Conservation (phyloP, 2,113 vertebrate species). For the Protobothrops flavoviridis region DNA sequence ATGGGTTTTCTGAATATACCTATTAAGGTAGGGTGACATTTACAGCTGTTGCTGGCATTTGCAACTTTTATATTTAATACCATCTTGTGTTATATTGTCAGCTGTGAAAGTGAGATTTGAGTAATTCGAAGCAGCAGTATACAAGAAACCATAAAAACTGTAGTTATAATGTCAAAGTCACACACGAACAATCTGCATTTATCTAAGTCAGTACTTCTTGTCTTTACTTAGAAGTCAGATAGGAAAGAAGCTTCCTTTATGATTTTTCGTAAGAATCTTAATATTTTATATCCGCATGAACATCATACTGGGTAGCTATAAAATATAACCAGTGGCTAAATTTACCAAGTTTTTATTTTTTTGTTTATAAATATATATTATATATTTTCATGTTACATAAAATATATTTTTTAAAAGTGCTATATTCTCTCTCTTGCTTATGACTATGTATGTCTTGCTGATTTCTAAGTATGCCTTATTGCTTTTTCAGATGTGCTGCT, state of each 20-base stretch:
- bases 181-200: conserved; percentile 38
- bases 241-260: neutral
- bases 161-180: conserved; percentile 56
- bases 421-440: neutral
- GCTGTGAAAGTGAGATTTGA: conserved; percentile 35
- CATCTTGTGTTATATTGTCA: conserved; percentile 42
- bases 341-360: neutral
- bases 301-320: neutral
- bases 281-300: conserved; percentile 9
- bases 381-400: neutral
- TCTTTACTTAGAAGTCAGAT: neutral
- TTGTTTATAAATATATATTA: neutral
- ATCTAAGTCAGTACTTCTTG: conserved; percentile 10
- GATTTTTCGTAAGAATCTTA: neutral
- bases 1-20: conserved; percentile 39
- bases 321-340: neutral
- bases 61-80: conserved; percentile 41
- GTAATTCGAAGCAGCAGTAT: conserved; percentile 46
- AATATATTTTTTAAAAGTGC: neutral
- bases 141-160: conserved; percentile 40
- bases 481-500: neutral
- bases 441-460: neutral
- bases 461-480: neutral
- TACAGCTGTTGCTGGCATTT: conserved; percentile 56
- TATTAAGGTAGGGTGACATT: conserved; percentile 50